A percentile compares a stretch with the other conserved stretches of the same genome.
Evolutionary conservation across 1,140 invertebrate species (phyloP).

Genomic region (Pissodes strobi): DNA sequence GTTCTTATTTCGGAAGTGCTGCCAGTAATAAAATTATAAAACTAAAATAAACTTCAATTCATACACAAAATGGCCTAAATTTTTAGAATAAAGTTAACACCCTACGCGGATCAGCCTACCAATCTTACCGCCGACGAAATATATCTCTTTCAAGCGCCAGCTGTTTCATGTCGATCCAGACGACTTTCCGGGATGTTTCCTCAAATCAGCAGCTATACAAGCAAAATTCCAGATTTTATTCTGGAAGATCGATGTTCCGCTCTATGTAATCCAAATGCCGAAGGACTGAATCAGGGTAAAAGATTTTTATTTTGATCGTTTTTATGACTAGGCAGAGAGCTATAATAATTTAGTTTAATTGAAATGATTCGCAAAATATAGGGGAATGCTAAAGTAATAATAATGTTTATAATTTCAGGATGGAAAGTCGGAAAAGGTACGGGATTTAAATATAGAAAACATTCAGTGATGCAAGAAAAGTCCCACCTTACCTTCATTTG

Average conservation of each 20-base stretch:
- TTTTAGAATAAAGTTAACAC: constrained; percentile 21
- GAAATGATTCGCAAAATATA: not conserved
- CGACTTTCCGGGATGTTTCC: constrained; percentile 56
- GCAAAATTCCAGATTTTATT: constrained; percentile 59
- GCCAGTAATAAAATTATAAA: too few relatives aligned
- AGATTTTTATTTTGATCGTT: not conserved
- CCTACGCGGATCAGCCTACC: not conserved
- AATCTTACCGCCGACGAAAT: constrained; percentile 29
- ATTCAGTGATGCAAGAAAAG: constrained; percentile 58
- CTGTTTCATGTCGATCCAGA: constrained; percentile 54
- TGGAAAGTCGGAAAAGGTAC: constrained; percentile 55
- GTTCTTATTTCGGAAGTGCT: too few relatives aligned
- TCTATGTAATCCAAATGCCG: constrained; percentile 51
- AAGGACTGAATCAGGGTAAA: constrained; percentile 49
- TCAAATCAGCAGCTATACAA: constrained; percentile 55
- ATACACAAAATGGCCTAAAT: too few relatives aligned
- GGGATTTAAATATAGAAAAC: constrained; percentile 59
- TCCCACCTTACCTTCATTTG: constrained; percentile 59
- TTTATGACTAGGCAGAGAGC: not conserved
- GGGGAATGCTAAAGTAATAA: too few relatives aligned
- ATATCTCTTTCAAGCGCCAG: constrained; percentile 45
- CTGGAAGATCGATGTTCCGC: constrained; percentile 57
- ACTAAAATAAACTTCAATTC: too few relatives aligned
- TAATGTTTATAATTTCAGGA: constrained; percentile 16
- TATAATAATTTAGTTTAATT: not conserved